Base-by-base conservation (phyloP, 2,888 invertebrate species). In the Amblyjoppa proteus region DNA sequence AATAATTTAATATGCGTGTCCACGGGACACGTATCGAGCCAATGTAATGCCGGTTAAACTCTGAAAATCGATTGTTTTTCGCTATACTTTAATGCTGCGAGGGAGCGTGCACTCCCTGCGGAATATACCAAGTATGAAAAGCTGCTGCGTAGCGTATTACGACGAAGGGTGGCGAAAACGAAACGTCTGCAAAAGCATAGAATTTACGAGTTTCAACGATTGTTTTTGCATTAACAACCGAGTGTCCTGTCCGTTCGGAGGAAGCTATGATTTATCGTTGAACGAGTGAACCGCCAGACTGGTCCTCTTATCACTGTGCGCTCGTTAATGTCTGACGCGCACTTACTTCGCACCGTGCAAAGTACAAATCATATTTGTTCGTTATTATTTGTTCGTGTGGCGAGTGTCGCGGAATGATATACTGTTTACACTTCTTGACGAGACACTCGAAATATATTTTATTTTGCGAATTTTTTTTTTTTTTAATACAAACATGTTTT, bases 1-100 rank as follows among this genome's bases (percentile, higher is more conserved):
- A 58, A 58, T 25, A 58, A 58, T 58, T 58, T 28, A 28, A 28
- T 58, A 25, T 31, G 28, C 61, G 16, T 13, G 61, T 6, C 2
- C 61, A 34, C 1, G 6, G 20, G 3, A 34, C 16, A 38, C 51
- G 31, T 20, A 25, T 45, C 53, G 34, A 61, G 61, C 45, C 41
- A 73, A 66, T 74, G 74, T 77, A 41, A 34, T 38, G 53, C 73
- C 73, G 76, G 66, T 74, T 77, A 68, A 83, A 58, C 25, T 75
- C 80, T 38, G 31, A 77, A 83, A 83, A 85, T 85, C 85, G 85
- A 85, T 85, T 77, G 71, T 82, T 85, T 69, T 76, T 28, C 77
- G 73, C 80, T 80, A 79, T 81, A 81, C 77, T 20, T 13, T 7
- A 83, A 81, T 41, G 68, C 64, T 49, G 56, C 83, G 76, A 85